Evolutionary conservation across 92 coral and sea anemone species (phyloP).

Genomic region (Actinernus sp.): DNA sequence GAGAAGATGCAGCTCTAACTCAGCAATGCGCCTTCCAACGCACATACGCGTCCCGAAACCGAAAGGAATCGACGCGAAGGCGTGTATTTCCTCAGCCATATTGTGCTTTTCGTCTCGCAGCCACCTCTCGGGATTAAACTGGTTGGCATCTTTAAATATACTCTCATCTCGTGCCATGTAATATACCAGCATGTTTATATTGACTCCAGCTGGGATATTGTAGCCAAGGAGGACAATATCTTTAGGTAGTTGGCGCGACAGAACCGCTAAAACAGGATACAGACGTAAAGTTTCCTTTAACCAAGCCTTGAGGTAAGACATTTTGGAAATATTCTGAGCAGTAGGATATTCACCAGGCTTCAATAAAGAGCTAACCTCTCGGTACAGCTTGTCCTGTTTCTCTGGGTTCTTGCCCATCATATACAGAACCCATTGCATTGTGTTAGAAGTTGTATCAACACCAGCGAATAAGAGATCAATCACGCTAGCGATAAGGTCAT

Average conservation of each 20-base stretch:
- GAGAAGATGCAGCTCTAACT: background rate
- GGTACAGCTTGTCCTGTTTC: constrained; percentile 59
- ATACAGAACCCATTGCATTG: constrained; percentile 71
- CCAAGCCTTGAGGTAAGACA: constrained; percentile 81
- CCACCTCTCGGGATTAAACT: constrained; percentile 81
- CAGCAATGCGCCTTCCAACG: constrained; percentile 49
- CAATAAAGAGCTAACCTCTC: constrained; percentile 62
- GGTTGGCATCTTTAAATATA: constrained; percentile 47
- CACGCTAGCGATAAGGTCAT: constrained; percentile 66
- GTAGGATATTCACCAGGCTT: constrained; percentile 39
- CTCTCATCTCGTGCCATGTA: constrained; percentile 64
- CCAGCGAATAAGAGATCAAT: constrained; percentile 76
- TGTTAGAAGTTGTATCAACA: constrained; percentile 67
- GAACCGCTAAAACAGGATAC: constrained; percentile 38
- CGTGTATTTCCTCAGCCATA: constrained; percentile 4
- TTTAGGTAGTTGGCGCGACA: constrained; percentile 36
- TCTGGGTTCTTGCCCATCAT: constrained; percentile 72
- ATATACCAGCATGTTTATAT: constrained; percentile 31
- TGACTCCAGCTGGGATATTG: constrained; percentile 70
- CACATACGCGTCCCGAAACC: constrained; percentile 74
- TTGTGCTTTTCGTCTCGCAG: constrained; percentile 26
- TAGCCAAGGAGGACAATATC: constrained; percentile 63
- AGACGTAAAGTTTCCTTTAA: constrained; percentile 76
- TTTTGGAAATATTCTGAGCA: constrained; percentile 12
- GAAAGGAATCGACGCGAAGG: constrained; percentile 59